Evolutionary conservation across 2,888 invertebrate genomes (phyloP).

Genomic region (Sussaba pulchella): DNA sequence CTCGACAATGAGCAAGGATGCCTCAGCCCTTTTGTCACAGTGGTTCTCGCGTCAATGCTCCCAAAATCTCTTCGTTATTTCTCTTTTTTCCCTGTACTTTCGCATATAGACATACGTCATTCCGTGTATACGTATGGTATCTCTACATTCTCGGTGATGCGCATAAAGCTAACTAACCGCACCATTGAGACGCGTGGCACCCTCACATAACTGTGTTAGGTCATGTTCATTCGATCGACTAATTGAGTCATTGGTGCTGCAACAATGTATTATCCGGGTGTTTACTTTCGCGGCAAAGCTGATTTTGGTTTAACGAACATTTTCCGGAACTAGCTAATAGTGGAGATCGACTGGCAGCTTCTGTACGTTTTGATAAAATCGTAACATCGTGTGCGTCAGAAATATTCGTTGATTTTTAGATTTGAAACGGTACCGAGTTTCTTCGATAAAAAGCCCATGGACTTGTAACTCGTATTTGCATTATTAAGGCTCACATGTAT

Average conservation of each 20-base stretch:
- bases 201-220: slow-evolving; percentile 52
- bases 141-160: slow-evolving; percentile 65
- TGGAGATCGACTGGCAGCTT: too few relatives aligned
- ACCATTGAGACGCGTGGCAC: slow-evolving; percentile 65
- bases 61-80: slow-evolving; percentile 74
- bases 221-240: slow-evolving; percentile 70
- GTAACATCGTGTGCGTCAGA: too few relatives aligned
- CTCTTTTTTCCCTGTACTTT: slow-evolving; percentile 61
- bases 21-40: slow-evolving; percentile 84
- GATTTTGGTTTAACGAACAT: too few relatives aligned
- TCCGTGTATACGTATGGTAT: slow-evolving; percentile 46
- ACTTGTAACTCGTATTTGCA: too few relatives aligned
- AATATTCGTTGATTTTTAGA: too few relatives aligned
- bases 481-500: too few relatives aligned
- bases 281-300: background rate
- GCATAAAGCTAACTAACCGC: slow-evolving; percentile 66
- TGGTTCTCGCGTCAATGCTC: slow-evolving; percentile 84
- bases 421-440: too few relatives aligned
- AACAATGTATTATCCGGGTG: slow-evolving; percentile 11
- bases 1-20: slow-evolving; percentile 80
- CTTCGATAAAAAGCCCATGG: too few relatives aligned
- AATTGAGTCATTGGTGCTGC: slow-evolving; percentile 76
- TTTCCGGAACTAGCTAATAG: too few relatives aligned
- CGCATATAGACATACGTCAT: slow-evolving; percentile 36
- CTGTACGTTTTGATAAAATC: too few relatives aligned